Conservation (phyloP, 2,797 vertebrate species). For the Microctenopoma stevenorrisi region DNA sequence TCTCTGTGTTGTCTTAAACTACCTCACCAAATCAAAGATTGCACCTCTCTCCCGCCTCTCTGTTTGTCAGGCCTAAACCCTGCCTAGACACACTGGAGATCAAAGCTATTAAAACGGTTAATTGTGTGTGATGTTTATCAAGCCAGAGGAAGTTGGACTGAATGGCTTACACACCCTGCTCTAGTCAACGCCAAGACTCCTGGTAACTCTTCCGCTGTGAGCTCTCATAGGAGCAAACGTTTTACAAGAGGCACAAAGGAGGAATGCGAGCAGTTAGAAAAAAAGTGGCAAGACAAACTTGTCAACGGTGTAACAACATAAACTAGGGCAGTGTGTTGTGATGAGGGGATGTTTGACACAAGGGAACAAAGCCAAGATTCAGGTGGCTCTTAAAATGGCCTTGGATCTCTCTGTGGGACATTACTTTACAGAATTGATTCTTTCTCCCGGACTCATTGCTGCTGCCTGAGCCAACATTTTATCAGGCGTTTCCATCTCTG, state of each 20-base stretch:
- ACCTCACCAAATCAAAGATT: constrained; percentile 37
- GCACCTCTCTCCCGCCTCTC: constrained; percentile 22
- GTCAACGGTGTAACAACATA: constrained; percentile 57
- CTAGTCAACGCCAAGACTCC: constrained; percentile 19
- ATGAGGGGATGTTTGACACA: constrained; percentile 47
- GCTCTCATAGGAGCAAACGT: constrained; percentile 19
- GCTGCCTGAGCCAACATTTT: constrained; percentile 52
- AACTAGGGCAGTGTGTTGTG: constrained; percentile 51
- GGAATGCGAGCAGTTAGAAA: constrained; percentile 37
- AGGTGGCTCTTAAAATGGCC: constrained; percentile 51
- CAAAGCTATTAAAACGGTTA: constrained; percentile 23
- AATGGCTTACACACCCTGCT: not conserved
- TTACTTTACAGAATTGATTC: constrained; percentile 68
- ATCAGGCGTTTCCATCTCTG: constrained; percentile 49
- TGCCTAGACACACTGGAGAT: not conserved
- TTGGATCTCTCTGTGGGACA: constrained; percentile 51
- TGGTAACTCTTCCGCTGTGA: constrained; percentile 18
- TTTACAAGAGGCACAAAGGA: constrained; percentile 51
- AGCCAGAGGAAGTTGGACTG: constrained; percentile 8
- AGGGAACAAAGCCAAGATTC: constrained; percentile 57
- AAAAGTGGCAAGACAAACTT: constrained; percentile 51
- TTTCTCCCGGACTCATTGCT: constrained; percentile 52
- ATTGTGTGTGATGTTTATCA: constrained; percentile 15
- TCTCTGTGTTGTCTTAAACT: constrained; percentile 20
- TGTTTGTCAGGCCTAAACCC: constrained; percentile 17